Evolutionary conservation across 2,888 invertebrate species (phyloP).

Genomic region (Ophioninae sp.): DNA sequence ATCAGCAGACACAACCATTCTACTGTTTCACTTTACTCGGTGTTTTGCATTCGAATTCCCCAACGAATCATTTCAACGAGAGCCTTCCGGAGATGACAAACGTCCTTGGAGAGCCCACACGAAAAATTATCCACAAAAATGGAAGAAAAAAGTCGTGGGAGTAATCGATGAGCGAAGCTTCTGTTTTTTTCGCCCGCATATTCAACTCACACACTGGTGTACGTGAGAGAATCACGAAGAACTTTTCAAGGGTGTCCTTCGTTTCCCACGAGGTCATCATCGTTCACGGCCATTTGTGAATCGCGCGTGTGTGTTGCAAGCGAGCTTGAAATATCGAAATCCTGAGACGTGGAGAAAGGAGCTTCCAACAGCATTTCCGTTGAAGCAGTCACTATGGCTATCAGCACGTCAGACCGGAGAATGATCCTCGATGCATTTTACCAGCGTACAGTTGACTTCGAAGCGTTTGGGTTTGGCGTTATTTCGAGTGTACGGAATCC

Average conservation of each 20-base stretch:
- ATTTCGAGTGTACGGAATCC: not conserved
- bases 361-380: not conserved
- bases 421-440: not conserved
- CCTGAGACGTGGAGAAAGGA: not conserved
- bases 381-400: not conserved
- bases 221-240: slow-evolving; percentile 22
- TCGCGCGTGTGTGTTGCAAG: not conserved
- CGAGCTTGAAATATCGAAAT: slow-evolving; percentile 14
- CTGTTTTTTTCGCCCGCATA: not conserved
- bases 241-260: slow-evolving; percentile 19
- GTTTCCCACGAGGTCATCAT: slow-evolving; percentile 41
- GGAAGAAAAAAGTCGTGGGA: not conserved
- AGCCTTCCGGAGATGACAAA: not conserved
- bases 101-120: not conserved
- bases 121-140: not conserved
- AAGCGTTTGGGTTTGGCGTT: not conserved
- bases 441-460: not conserved
- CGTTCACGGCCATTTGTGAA: slow-evolving; percentile 23
- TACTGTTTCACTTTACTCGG: no score
- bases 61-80: not conserved
- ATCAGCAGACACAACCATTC: no score
- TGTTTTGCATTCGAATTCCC: not conserved
- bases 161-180: not conserved
- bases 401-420: not conserved
- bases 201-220: slow-evolving; percentile 12